Base-by-base conservation (phyloP, 2,113 vertebrate species). In the Rhinoderma darwinii region DNA sequence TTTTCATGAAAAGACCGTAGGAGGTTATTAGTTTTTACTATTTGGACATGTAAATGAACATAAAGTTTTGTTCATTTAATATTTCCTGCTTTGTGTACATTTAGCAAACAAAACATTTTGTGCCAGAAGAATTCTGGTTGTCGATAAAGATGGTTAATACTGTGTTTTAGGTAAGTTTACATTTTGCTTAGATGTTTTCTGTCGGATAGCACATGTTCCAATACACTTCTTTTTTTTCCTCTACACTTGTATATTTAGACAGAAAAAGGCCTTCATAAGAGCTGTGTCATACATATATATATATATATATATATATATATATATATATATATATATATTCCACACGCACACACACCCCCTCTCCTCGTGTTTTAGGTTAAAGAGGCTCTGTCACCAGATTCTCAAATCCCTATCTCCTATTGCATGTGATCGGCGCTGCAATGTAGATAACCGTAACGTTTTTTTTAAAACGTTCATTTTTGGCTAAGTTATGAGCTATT, bases 11-110 rank as follows among this genome's bases (percentile, higher is more conserved):
- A 88, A 88, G 93, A 89, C 89, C 93, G 91, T 73, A 93, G 92
- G 92, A 92, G 91, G 89, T n/a, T 93, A 94, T 95, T 94, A 93
- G 92, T 94, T 70, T 94, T 70, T 92, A 88, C 94, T 91, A 94
- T 93, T 92, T 93, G 94, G 91, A 94, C 93, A 92, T 92, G 92
- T 61, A 66, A 63, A 63, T 81, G 78, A 82, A 8, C 37, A 61
- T 59, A 61, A n/a, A 61, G 37, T 25, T 81, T 41, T 66, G 56
- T 43, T 66, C 25, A 43, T 63, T n/a, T 39, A 30, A 59, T 81
- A 92, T 95, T 94, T 95, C 93, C 93, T 95, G 94, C 95, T 93
- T 93, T 95, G 94, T 96, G 96, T n/a, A n/a, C n/a, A n/a, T n/a
- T n/a, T n/a, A n/a, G n/a, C 95, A 95, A 94, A 94, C 0, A 90